A percentile compares a stretch with the other conserved stretches of the same genome.
Evolutionary conservation across 2,888 invertebrate species (phyloP).

Genomic region (Orgyia antiqua): DNA sequence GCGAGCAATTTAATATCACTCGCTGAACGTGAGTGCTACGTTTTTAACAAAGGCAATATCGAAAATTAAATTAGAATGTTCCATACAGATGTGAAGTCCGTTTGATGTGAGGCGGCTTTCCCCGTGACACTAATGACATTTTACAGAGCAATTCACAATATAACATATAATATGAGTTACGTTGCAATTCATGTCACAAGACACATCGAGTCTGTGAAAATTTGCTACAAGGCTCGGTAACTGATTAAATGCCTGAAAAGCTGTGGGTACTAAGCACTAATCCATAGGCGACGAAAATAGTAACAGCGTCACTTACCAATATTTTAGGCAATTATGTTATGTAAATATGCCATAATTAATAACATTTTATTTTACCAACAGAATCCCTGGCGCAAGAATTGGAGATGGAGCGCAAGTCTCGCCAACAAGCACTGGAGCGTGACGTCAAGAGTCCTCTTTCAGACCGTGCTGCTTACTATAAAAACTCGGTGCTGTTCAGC

Average conservation of each 20-base stretch:
- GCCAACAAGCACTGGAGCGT: slow-evolving; percentile 87
- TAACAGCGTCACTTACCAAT: too few species aligned
- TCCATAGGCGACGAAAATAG: too few species aligned
- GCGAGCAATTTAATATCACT: slow-evolving; percentile 57
- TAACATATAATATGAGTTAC: too few species aligned
- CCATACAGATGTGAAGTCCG: slow-evolving; percentile 62
- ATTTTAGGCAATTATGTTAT: too few species aligned
- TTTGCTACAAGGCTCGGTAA: too few species aligned
- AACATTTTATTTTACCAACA: slow-evolving; percentile 72
- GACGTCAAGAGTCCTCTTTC: slow-evolving; percentile 92
- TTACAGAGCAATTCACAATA: slow-evolving; percentile 44
- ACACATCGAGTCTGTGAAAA: too few species aligned
- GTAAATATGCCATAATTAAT: too few species aligned
- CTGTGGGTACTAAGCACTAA: too few species aligned
- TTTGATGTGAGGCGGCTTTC: slow-evolving; percentile 63
- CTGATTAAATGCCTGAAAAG: too few species aligned
- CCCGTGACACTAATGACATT: slow-evolving; percentile 67
- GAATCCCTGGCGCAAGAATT: slow-evolving; percentile 92
- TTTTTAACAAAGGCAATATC: slow-evolving; percentile 63
- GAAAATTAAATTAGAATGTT: slow-evolving; percentile 69
- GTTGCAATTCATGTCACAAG: too few species aligned
- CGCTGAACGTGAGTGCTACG: slow-evolving; percentile 50
- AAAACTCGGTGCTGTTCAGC: slow-evolving; percentile 93
- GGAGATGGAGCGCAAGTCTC: slow-evolving; percentile 91
- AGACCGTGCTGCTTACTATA: slow-evolving; percentile 90